Percentiles rank a stretch among this genome's conserved stretches.
Evolutionary conservation across 2,797 vertebrate species (phyloP).

Genomic region (Channallabes apus): DNA sequence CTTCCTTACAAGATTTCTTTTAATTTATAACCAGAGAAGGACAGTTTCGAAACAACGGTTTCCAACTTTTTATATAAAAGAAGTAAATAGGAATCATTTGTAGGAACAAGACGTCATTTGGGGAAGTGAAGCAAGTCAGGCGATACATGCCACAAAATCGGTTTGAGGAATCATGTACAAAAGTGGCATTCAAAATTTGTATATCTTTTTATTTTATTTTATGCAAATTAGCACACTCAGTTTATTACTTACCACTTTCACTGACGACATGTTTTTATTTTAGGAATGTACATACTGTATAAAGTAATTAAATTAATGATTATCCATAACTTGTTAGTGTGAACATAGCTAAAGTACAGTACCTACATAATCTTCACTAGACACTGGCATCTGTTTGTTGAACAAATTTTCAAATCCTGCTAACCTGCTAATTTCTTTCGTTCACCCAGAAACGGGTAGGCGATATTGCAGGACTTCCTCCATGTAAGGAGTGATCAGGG

Average conservation of each 20-base stretch:
- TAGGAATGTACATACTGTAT: not conserved
- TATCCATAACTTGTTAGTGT: not conserved
- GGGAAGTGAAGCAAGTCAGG: not conserved
- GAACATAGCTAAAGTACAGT: not conserved
- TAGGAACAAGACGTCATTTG: not conserved
- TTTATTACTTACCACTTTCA: not conserved
- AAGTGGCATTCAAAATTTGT: not conserved
- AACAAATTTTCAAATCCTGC: not conserved
- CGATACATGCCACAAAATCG: not conserved
- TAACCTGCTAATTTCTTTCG: not conserved
- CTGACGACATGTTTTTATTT: not conserved
- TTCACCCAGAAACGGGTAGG: not conserved
- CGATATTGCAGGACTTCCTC: not conserved
- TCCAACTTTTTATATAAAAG: not conserved
- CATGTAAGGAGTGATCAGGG: conserved; percentile 27
- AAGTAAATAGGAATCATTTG: not conserved
- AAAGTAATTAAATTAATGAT: not conserved
- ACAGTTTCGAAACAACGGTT: not conserved
- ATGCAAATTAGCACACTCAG: not conserved
- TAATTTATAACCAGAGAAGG: not conserved
- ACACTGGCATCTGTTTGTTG: not conserved
- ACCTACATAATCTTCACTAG: too few species aligned
- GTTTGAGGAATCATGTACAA: not conserved
- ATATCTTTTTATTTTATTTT: not conserved
- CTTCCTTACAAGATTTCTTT: not conserved